These are phyloP conservation scores for Pristionchus exspectatus DNA, from an alignment of 2,888 invertebrate genomes.

Conservation along the genomic window DNA sequence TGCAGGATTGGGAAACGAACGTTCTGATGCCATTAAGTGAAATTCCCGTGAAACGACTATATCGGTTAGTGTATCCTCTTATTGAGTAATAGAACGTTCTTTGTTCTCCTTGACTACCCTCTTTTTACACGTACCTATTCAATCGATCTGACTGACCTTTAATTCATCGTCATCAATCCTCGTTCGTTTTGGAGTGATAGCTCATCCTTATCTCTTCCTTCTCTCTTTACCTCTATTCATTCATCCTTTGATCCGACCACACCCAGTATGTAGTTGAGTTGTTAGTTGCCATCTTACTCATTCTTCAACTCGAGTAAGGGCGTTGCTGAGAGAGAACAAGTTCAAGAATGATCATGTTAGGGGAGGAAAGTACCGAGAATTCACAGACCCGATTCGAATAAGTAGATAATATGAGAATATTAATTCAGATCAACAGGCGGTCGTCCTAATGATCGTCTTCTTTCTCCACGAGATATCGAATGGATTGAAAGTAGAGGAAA, in stretches of 20 bases:
- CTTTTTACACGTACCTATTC: conserved; percentile 35
- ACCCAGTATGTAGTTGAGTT: conserved; percentile 5
- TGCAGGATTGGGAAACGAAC: conserved; percentile 75
- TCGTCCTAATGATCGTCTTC: conserved; percentile 72
- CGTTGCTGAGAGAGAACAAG: not conserved
- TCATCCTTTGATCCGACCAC: conserved; percentile 1
- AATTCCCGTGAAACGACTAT: conserved; percentile 76
- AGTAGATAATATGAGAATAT: not conserved
- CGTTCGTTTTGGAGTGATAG: conserved; percentile 23
- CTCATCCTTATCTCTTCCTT: conserved; percentile 10
- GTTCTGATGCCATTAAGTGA: conserved; percentile 76
- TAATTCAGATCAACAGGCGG: conserved; percentile 60
- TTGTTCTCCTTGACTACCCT: not conserved
- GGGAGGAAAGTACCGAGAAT: not conserved
- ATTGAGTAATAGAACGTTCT: not conserved
- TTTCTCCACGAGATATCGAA: conserved; percentile 73
- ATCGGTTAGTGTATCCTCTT: conserved; percentile 62
- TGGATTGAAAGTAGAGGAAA: conserved; percentile 73
- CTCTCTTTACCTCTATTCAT: not conserved
- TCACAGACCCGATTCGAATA: not conserved
- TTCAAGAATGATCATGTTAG: conserved; percentile 7
- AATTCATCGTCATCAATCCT: conserved; percentile 35
- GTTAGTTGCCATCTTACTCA: conserved; percentile 6
- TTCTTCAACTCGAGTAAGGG: not conserved
- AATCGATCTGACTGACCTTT: conserved; percentile 40